These are phyloP conservation scores for Hoplias malabaricus DNA, from an alignment of 2,113 vertebrate genomes.

Conservation along the genomic window DNA sequence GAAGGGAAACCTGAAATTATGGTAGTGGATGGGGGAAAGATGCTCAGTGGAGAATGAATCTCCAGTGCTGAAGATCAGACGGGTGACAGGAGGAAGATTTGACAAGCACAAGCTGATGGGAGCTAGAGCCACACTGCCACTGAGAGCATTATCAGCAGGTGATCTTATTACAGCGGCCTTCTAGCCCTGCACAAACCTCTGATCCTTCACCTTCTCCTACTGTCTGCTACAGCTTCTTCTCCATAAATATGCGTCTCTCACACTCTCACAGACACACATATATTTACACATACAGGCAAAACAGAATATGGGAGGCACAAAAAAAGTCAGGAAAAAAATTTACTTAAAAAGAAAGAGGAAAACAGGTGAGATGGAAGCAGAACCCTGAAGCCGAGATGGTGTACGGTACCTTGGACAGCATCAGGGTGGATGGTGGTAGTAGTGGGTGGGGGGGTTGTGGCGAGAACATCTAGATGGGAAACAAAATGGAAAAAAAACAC, in stretches of 20 bases:
- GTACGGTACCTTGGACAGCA: conserved; percentile 80
- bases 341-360: background rate
- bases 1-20: conserved; percentile 59
- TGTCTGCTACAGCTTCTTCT: conserved; percentile 12
- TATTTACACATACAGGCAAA: conserved; percentile 50
- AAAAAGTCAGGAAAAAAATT: conserved; percentile 15
- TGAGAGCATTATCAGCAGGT: conserved; percentile 64
- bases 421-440: conserved; percentile 71
- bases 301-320: conserved; percentile 7
- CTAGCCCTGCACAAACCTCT: conserved; percentile 43
- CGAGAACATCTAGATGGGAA: conserved; percentile 79
- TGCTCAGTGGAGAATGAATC: conserved; percentile 51
- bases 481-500: conserved; percentile 68
- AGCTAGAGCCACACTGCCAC: conserved; percentile 56
- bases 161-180: conserved; percentile 67
- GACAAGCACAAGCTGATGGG: conserved; percentile 54
- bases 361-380: conserved; percentile 58
- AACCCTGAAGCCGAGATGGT: conserved; percentile 59
- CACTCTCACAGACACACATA: conserved; percentile 31
- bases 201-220: conserved; percentile 46
- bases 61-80: conserved; percentile 60
- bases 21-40: conserved; percentile 69
- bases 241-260: conserved; percentile 21
- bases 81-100: conserved; percentile 57
- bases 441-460: conserved; percentile 78